Conservation (phyloP, 2,797 vertebrate genomes). For the Hippocampus kuda region DNA sequence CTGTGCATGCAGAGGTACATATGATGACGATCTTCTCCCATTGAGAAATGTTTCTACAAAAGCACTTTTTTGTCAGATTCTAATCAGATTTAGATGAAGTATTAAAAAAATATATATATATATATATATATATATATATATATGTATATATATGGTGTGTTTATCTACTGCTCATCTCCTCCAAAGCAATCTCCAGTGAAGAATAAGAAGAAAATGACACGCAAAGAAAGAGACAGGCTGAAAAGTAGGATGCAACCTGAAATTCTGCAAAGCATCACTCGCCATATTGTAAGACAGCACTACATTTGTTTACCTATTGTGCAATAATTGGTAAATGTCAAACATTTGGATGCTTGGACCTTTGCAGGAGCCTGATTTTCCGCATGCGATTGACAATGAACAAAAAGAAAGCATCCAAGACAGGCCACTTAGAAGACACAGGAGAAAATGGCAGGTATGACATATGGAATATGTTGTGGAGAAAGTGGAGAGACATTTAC, state of each 20-base stretch:
- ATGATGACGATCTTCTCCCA: not conserved
- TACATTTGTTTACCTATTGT: not conserved
- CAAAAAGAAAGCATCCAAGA: constrained; percentile 29
- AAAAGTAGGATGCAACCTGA: constrained; percentile 24
- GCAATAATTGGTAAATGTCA: not conserved
- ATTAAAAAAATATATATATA: not conserved
- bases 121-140: too few relatives aligned
- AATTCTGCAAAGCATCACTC: constrained; percentile 20
- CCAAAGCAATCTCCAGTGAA: constrained; percentile 36
- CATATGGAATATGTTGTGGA: not conserved
- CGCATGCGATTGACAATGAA: constrained; percentile 16
- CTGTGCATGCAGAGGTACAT: constrained; percentile 42
- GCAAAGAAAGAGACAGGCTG: constrained; percentile 66
- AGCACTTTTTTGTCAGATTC: not conserved
- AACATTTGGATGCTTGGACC: not conserved
- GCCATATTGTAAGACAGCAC: constrained; percentile 19
- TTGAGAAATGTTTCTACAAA: not conserved
- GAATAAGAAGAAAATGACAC: constrained; percentile 64
- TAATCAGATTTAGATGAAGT: not conserved
- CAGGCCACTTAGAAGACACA: constrained; percentile 24
- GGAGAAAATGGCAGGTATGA: constrained; percentile 51
- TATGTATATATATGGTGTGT: not conserved
- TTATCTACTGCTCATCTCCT: not conserved
- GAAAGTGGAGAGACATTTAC: too few relatives aligned
- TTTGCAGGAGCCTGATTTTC: constrained; percentile 40